These are phyloP conservation scores for Sparidentex hasta DNA, from an alignment of 2,797 vertebrate genomes.

Conservation along the genomic window DNA sequence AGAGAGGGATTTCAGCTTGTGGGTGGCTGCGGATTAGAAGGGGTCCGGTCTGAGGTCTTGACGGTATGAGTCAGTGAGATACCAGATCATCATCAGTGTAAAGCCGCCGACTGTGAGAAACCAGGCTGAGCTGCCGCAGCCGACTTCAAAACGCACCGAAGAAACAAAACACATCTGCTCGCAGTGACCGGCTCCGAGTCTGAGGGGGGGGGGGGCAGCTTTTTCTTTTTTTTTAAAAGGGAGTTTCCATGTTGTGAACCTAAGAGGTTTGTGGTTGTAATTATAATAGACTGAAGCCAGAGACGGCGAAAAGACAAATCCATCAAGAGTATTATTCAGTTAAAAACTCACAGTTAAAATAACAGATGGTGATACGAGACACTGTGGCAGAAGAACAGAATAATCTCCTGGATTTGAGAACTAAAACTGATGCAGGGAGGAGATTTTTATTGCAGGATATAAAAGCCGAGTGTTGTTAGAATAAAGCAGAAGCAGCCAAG, in stretches of 20 bases:
- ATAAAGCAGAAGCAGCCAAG: background rate
- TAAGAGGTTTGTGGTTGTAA: constrained; percentile 27
- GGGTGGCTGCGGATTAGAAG: constrained; percentile 70
- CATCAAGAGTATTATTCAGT: background rate
- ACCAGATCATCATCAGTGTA: constrained; percentile 48
- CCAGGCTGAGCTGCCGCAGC: constrained; percentile 42
- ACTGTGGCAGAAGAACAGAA: background rate
- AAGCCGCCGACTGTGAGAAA: constrained; percentile 43
- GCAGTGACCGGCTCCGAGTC: constrained; percentile 1
- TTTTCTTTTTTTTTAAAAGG: background rate
- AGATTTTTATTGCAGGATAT: background rate
- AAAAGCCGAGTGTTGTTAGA: too few relatives aligned
- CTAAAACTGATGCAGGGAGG: background rate
- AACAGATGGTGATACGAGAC: background rate
- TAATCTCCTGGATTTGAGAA: background rate
- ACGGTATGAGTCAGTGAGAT: constrained; percentile 67
- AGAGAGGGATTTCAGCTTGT: constrained; percentile 38
- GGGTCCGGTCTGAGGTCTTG: constrained; percentile 48
- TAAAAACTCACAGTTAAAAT: background rate
- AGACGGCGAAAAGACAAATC: constrained; percentile 6
- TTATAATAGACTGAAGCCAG: background rate
- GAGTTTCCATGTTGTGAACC: constrained; percentile 55
- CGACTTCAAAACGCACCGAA: constrained; percentile 47
- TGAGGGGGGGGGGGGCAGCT: background rate
- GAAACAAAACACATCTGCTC: constrained; percentile 58